phyloP scores from a whole-genome alignment of 2,113 vertebrate genomes.

The Ammodytes dubius region DNA sequence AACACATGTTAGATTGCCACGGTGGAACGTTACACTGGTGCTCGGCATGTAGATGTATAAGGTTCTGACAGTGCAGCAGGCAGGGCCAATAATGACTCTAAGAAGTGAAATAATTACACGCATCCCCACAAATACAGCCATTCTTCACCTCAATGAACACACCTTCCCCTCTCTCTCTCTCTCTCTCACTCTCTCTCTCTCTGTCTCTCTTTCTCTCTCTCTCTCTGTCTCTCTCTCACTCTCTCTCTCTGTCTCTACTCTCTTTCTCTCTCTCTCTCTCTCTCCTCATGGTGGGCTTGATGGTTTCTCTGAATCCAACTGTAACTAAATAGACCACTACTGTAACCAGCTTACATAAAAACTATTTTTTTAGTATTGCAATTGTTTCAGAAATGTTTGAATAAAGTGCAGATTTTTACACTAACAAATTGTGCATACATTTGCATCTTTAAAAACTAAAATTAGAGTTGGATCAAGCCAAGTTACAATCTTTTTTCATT shows the following conservation, averaged over 20 bases:
- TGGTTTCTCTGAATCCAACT: constrained; percentile 1
- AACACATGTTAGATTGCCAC: constrained; percentile 67
- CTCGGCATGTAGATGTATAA: constrained; percentile 37
- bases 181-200: too few species aligned
- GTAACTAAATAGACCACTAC: constrained; percentile 3
- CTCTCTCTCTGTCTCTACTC: neutral
- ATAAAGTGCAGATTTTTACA: too few species aligned
- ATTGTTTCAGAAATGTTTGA: too few species aligned
- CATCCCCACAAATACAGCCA: constrained; percentile 58
- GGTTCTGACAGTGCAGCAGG: constrained; percentile 60
- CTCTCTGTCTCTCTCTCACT: neutral
- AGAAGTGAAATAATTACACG: constrained; percentile 74
- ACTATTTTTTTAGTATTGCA: too few species aligned
- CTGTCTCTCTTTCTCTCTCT: too few species aligned
- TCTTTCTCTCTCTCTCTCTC: neutral
- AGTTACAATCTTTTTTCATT: too few species aligned
- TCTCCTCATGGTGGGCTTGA: neutral
- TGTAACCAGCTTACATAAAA: neutral
- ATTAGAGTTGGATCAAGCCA: too few species aligned
- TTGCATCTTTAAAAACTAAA: too few species aligned
- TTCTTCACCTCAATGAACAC: constrained; percentile 60
- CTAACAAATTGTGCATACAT: too few species aligned
- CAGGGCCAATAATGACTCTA: constrained; percentile 64
- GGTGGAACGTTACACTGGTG: constrained; percentile 57
- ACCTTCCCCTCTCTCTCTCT: neutral